These are phyloP conservation scores for Pseudopipra pipra DNA, from an alignment of 2,113 vertebrate genomes.

Conservation along the genomic window DNA sequence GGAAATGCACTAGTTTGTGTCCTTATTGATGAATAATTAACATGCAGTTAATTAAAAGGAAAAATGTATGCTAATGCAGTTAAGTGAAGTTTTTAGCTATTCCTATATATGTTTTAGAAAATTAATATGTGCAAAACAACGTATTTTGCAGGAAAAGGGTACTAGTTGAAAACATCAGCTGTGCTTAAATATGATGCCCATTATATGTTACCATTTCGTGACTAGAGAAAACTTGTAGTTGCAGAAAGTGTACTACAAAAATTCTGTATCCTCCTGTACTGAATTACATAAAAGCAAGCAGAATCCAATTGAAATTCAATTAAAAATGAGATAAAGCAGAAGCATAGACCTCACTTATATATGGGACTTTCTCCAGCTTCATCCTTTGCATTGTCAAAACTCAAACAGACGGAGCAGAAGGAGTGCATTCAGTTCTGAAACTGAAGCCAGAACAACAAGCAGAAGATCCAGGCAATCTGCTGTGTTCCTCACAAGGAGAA, in stretches of 20 bases:
- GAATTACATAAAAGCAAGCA: conserved; percentile 26
- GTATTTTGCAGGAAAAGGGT: conserved; percentile 28
- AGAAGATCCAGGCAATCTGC: conserved; percentile 83
- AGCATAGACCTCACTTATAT: conserved; percentile 63
- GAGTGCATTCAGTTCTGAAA: conserved; percentile 80
- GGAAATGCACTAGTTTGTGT: neutral
- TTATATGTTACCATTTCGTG: neutral
- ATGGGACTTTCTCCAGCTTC: conserved; percentile 75
- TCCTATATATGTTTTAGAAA: conserved; percentile 4
- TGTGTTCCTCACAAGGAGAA: conserved; percentile 77
- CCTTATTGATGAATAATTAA: conserved; percentile 19
- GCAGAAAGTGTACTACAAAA: neutral
- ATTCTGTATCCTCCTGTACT: neutral
- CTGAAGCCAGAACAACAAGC: conserved; percentile 79
- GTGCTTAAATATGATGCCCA: conserved; percentile 27
- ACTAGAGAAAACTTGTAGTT: neutral
- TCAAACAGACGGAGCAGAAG: conserved; percentile 84
- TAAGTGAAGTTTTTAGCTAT: neutral
- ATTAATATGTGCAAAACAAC: neutral
- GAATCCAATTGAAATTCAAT: conserved; percentile 57
- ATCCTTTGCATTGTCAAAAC: conserved; percentile 79
- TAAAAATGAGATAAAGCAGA: conserved; percentile 63
- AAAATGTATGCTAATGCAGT: conserved; percentile 27
- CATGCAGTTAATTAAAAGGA: conserved; percentile 17
- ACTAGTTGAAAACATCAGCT: conserved; percentile 46